Conservation (phyloP, 2,888 invertebrate species). For the Campopleginae sp. region DNA sequence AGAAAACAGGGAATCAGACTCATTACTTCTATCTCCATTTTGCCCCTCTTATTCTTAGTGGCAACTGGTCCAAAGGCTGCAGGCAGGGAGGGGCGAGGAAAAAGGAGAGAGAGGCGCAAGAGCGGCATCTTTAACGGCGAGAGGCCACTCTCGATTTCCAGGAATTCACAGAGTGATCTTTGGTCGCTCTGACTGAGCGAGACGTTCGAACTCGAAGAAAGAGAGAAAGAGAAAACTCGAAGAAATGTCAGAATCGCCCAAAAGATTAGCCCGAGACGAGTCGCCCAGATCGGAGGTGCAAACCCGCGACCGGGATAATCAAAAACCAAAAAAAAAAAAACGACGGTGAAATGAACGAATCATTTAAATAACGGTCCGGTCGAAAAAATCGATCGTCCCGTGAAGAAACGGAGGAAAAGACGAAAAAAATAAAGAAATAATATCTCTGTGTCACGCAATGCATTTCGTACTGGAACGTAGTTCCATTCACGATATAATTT, state of each 20-base stretch:
- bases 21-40: slow-evolving; percentile 81
- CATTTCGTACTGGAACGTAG: not conserved
- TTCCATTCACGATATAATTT: not conserved
- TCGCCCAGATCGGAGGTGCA: slow-evolving; percentile 41
- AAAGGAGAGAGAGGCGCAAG: slow-evolving; percentile 34
- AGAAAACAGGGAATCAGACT: slow-evolving; percentile 82
- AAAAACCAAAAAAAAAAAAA: not conserved
- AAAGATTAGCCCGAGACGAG: slow-evolving; percentile 41
- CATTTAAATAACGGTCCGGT: no score
- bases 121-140: slow-evolving; percentile 62
- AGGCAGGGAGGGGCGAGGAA: slow-evolving; percentile 4
- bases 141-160: slow-evolving; percentile 77
- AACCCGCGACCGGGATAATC: not conserved
- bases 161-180: slow-evolving; percentile 80
- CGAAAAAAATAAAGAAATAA: slow-evolving; percentile 1
- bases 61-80: not conserved
- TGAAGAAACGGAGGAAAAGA: not conserved
- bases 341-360: no score
- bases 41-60: slow-evolving; percentile 48
- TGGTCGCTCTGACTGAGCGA: slow-evolving; percentile 74
- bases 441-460: slow-evolving; percentile 21
- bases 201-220: slow-evolving; percentile 67
- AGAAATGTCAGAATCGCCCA: slow-evolving; percentile 71
- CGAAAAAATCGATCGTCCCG: not conserved
- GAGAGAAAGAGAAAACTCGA: slow-evolving; percentile 58